Base-by-base conservation (phyloP, 2,797 vertebrate genomes). In the Aulostomus chinensis region DNA sequence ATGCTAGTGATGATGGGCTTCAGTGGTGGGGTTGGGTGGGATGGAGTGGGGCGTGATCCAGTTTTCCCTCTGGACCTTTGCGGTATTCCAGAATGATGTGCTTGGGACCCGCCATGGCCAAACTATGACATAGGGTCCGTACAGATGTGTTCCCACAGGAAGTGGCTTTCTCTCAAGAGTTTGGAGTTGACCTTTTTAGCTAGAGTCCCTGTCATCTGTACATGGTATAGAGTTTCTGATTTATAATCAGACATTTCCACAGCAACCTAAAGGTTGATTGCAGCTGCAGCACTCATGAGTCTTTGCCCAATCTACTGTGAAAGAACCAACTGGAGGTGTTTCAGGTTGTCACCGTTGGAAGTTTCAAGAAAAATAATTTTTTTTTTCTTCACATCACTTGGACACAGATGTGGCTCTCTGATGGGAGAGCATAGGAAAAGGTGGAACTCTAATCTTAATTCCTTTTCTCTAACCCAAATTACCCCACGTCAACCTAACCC, bases 391-490 rank as follows among this genome's bases (percentile, higher is more conserved):
- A 76, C 59, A 63, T 80, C 68, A 80, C 73, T 60, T 69, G 77
- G 75, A 75, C 59, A 71, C 55, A 78, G 69, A 80, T 84, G 81
- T 83, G 69, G 68, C 83, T 90, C 89, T 87, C 76, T 79, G 61
- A 66, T 61, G 65, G 67, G 70, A 68, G 80, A 85, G 82, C 68
- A 11, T 84, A 85, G 82, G 76, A 85, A 88, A 88, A 87, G 84
- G 86, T 89, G 72, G 81, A 89, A 73, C 72, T 85, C 85, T 91
- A 90, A 91, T 91, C 87, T 78, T 81, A 87, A 91, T 89, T 90
- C 78, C 86, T 91, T 90, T 90, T 87, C 91, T 91, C 91, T 92
- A 92, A 93, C 91, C 90, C 85, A 88, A 91, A 92, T 92, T 90
- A 90, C 91, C 90, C 88, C 87, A 86, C 81, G 64, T 88, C 86